A percentile compares a stretch with the other conserved stretches of the same genome.
Evolutionary conservation across 2,113 vertebrate species (phyloP).

Genomic region (Pachypanchax playfairii): DNA sequence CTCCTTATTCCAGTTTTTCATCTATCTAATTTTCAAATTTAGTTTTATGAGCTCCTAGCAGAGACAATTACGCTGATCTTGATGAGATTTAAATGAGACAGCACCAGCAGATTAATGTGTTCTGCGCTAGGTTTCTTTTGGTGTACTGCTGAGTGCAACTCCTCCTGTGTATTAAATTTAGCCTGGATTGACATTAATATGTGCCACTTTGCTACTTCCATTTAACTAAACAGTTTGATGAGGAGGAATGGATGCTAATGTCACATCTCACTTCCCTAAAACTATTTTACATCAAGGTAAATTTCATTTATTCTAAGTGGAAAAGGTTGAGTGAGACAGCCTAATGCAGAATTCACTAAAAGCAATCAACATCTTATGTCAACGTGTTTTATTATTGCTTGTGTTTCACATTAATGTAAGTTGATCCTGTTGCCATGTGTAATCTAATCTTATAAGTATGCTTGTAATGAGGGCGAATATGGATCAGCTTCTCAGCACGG

Average conservation of each 20-base stretch:
- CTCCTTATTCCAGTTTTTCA: constrained; percentile 34
- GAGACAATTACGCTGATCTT: constrained; percentile 48
- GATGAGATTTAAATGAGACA: constrained; percentile 55
- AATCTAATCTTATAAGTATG: constrained; percentile 67
- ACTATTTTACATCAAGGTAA: constrained; percentile 19
- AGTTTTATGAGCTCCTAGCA: constrained; percentile 35
- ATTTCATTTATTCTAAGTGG: constrained; percentile 45
- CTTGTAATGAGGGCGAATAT: constrained; percentile 55
- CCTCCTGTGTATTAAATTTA: constrained; percentile 39
- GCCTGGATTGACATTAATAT: constrained; percentile 54
- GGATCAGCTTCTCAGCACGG: constrained; percentile 60
- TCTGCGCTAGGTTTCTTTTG: constrained; percentile 41
- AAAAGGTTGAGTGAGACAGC: constrained; percentile 15
- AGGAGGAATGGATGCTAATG: constrained; percentile 37
- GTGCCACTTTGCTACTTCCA: constrained; percentile 41
- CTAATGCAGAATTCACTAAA: constrained; percentile 10
- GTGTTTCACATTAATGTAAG: constrained; percentile 34
- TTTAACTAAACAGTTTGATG: constrained; percentile 52
- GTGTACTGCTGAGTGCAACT: constrained; percentile 36
- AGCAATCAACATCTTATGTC: constrained; percentile 9
- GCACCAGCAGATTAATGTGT: constrained; percentile 41
- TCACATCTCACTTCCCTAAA: constrained; percentile 46
- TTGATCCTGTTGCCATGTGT: constrained; percentile 45
- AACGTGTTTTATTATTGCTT: constrained; percentile 8
- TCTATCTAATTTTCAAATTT: constrained; percentile 49